Conservation (phyloP, 2,113 vertebrate genomes). For the Spizaetus ornatus region DNA sequence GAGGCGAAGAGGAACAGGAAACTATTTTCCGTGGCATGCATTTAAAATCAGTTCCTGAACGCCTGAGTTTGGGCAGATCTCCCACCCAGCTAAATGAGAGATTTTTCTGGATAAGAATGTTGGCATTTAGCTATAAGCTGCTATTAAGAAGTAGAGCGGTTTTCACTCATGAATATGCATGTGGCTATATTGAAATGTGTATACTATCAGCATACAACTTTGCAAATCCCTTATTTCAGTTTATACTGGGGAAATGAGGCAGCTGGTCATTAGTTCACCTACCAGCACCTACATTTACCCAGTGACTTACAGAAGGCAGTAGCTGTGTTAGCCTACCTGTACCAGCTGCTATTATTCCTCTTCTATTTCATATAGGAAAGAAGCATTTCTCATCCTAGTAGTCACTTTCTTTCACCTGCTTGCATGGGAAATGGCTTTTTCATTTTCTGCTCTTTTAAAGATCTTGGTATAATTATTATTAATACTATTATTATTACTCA, state of each 20-base stretch:
- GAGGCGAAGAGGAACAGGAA: constrained; percentile 36
- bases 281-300: not conserved
- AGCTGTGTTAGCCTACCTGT: not conserved
- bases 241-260: not conserved
- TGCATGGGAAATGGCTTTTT: not conserved
- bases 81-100: constrained; percentile 48
- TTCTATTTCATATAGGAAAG: not conserved
- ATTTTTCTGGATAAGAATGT: constrained; percentile 51
- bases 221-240: not conserved
- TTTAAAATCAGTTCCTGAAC: constrained; percentile 37
- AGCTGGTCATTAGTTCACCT: not conserved
- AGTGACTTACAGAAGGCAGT: not conserved
- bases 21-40: not conserved
- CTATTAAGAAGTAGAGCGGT: constrained; percentile 20
- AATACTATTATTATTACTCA: not conserved
- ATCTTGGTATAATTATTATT: not conserved
- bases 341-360: not conserved
- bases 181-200: constrained; percentile 29
- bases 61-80: constrained; percentile 44
- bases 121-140: constrained; percentile 48
- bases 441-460: not conserved
- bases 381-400: not conserved
- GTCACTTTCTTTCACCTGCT: not conserved
- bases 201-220: constrained; percentile 3
- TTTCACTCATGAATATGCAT: constrained; percentile 60